A percentile compares a stretch with the other conserved stretches of the same genome.
Conservation (phyloP, 1,140 invertebrate genomes). For the Steinernema khuongi region DNA sequence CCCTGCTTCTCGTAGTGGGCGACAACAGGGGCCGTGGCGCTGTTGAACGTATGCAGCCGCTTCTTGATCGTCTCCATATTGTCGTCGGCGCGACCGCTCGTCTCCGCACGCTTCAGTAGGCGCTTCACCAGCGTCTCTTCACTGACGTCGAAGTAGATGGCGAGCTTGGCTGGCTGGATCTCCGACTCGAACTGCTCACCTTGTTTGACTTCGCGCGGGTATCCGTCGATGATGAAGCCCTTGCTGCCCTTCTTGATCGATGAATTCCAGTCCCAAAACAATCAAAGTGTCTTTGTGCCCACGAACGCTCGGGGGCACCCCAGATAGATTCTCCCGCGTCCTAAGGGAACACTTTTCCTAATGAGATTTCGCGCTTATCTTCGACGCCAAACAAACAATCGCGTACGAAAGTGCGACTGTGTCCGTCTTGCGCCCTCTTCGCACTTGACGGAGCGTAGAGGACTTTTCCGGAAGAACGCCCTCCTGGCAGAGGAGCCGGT, state of each 20-base stretch:
- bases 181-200: conserved; percentile 78
- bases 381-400: too few relatives aligned
- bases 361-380: too few relatives aligned
- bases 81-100: conserved; percentile 88
- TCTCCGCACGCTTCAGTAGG: conserved; percentile 76
- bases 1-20: conserved; percentile 75
- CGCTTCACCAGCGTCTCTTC: conserved; percentile 78
- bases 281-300: too few relatives aligned
- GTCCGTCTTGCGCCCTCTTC: too few relatives aligned
- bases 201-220: conserved; percentile 83
- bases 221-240: conserved; percentile 92
- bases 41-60: conserved; percentile 82
- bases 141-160: conserved; percentile 76
- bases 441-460: too few relatives aligned
- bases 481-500: too few relatives aligned
- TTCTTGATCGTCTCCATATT: conserved; percentile 94
- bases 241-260: conserved; percentile 67
- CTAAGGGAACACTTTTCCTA: too few relatives aligned
- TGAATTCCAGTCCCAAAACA: too few relatives aligned
- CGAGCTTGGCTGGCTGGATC: conserved; percentile 74
- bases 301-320: too few relatives aligned
- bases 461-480: too few relatives aligned
- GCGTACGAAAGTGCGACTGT: too few relatives aligned
- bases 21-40: conserved; percentile 81
- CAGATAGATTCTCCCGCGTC: too few relatives aligned